Evolutionary conservation across 2,888 invertebrate genomes (phyloP), one percentile per base, ranked within the genome.

Genomic region (Petrophora chlorosata): DNA sequence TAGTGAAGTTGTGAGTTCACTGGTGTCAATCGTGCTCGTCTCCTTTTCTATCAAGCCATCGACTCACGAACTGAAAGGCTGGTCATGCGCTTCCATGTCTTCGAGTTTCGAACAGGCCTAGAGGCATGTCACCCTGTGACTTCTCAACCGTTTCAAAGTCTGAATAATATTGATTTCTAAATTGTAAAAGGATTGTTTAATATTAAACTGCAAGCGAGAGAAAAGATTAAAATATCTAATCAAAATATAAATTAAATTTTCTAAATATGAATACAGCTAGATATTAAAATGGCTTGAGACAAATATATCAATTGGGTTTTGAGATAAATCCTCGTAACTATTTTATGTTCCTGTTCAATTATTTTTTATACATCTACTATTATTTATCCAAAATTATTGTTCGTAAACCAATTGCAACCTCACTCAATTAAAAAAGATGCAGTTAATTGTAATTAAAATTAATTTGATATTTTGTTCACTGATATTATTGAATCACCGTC

Each of bases 31-130:
- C 82, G 82, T 83, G 85, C 76, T 75, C 77, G 73, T 78, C 80
- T 79, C 70, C 75, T 69, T 71, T 79, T 79, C 72, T 82, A 86
- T 85, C 82, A 70, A 70, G 63, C 42, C 74, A 85, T 85, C 80
- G 68, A 70, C 65, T 76, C 87, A 86, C 84, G 85, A 86, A 77
- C 67, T 73, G 53, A 42, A 53, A 59, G 52, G 42, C 48, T 41
- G 41, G 51, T 29, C 50, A 36, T 54, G 49, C 49, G 47, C 52
- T 45, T 50, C 42, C 33, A 50, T 49, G 46, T 44, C 45, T 49
- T 19, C 19, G 33, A 33, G 41, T 15, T 41, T 40, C 36, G 45
- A 44, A 52, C 47, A 47, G 41, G 42, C 47, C 33, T 44, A 25
- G 15, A 33, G 26, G 22, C 32, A 26, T 38, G 17, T 9, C 15